These are phyloP conservation scores for Ariopsis seemanni DNA, from an alignment of 2,113 vertebrate genomes.

Conservation along the genomic window DNA sequence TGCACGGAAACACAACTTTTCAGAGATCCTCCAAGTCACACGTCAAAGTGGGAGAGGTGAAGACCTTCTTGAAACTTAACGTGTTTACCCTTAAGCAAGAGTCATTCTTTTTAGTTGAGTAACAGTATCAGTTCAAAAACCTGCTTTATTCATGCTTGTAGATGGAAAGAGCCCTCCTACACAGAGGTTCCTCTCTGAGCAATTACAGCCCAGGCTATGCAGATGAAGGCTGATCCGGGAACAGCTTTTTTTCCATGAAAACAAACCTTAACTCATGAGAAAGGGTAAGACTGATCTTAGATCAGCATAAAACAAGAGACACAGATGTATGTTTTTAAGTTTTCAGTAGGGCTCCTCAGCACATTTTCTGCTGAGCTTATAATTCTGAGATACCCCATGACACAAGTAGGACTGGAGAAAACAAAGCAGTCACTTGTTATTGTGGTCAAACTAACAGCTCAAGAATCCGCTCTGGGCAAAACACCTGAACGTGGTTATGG, in stretches of 20 bases:
- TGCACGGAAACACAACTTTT: not conserved
- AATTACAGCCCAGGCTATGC: not conserved
- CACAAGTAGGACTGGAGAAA: not conserved
- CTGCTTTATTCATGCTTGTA: constrained; percentile 16
- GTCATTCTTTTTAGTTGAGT: constrained; percentile 14
- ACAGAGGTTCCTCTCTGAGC: constrained; percentile 42
- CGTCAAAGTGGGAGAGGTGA: constrained; percentile 16
- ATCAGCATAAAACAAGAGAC: not conserved
- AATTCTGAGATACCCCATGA: not conserved
- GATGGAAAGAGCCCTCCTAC: constrained; percentile 35
- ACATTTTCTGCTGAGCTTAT: not conserved
- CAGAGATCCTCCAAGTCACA: constrained; percentile 1
- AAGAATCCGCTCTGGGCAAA: not conserved
- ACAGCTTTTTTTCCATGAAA: not conserved
- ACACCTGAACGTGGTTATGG: not conserved
- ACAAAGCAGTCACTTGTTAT: not conserved
- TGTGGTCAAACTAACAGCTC: not conserved
- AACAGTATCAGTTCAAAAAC: not conserved
- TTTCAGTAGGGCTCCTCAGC: not conserved
- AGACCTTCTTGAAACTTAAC: constrained; percentile 23
- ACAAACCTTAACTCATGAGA: not conserved
- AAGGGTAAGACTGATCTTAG: not conserved
- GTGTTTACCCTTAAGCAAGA: not conserved
- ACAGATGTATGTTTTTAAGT: not conserved
- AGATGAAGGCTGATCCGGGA: constrained; percentile 17